phyloP scores from a whole-genome alignment of 2,113 vertebrate species.

The Sigmodon hispidus region DNA sequence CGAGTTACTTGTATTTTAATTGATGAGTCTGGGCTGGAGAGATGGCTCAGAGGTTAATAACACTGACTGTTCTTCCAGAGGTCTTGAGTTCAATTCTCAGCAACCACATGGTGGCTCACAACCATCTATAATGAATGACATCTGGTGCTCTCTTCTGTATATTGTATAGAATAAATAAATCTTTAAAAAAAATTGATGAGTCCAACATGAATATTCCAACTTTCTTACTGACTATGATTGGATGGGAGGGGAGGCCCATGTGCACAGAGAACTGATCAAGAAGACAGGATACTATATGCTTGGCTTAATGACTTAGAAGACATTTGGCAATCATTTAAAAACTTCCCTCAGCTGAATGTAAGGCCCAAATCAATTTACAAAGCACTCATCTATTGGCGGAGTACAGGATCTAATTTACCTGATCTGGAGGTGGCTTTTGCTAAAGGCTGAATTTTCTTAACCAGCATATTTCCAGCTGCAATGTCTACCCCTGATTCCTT shows the following conservation, averaged over 20 bases:
- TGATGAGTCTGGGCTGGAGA: too few relatives aligned
- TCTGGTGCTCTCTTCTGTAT: too few relatives aligned
- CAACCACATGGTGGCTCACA: too few relatives aligned
- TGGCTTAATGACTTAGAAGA: neutral
- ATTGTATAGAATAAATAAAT: too few relatives aligned
- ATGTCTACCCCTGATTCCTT: slow-evolving; percentile 98
- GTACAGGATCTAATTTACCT: slow-evolving; percentile 85
- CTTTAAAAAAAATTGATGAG: neutral
- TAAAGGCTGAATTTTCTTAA: slow-evolving; percentile 95
- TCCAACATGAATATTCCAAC: neutral
- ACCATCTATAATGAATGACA: too few relatives aligned
- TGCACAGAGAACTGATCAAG: neutral
- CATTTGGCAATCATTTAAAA: neutral
- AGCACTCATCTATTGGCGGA: neutral
- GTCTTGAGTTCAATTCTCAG: too few relatives aligned
- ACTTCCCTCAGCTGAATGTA: neutral
- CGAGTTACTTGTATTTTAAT: neutral
- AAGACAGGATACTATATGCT: neutral
- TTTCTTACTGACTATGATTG: neutral
- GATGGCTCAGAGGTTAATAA: too few relatives aligned
- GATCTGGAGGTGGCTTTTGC: slow-evolving; percentile 94
- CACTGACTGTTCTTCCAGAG: too few relatives aligned
- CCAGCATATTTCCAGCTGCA: slow-evolving; percentile 92
- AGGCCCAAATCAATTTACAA: neutral
- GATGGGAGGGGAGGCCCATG: too few relatives aligned